Percentiles rank a stretch among this genome's conserved stretches.
Conservation (phyloP, 2,113 vertebrate species). For the Lepus europaeus region DNA sequence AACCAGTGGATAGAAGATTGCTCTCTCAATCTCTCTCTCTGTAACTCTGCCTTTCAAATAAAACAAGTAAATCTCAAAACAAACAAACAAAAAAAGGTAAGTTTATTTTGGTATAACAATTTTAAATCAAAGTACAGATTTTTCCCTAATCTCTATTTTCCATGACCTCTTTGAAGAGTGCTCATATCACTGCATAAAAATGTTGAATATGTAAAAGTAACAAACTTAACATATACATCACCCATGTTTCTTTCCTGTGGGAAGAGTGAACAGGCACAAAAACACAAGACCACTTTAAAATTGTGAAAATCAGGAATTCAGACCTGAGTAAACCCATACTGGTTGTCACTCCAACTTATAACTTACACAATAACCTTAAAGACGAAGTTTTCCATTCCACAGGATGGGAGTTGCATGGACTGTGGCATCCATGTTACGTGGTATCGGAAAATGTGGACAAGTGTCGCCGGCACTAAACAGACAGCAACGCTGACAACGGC, state of each 20-base stretch:
- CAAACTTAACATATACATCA: background rate
- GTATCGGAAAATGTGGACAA: background rate
- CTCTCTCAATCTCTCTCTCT: too few relatives aligned
- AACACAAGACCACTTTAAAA: conserved; percentile 36
- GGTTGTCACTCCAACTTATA: background rate
- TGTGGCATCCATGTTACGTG: background rate
- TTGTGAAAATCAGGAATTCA: conserved; percentile 35
- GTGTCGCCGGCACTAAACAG: background rate
- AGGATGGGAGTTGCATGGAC: conserved; percentile 31
- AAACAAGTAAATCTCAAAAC: too few relatives aligned
- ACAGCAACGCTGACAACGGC: background rate
- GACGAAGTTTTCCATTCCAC: background rate
- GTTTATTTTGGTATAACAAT: too few relatives aligned
- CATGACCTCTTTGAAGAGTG: too few relatives aligned
- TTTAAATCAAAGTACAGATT: too few relatives aligned
- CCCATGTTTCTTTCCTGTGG: background rate
- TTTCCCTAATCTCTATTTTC: too few relatives aligned
- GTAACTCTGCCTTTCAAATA: too few relatives aligned
- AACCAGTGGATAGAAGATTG: too few relatives aligned
- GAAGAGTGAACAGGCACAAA: conserved; percentile 28
- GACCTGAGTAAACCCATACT: background rate
- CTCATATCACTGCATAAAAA: background rate
- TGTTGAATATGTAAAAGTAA: background rate
- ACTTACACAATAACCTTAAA: conserved; percentile 46
- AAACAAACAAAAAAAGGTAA: too few relatives aligned